Percentiles rank a stretch among this genome's conserved stretches.
Evolutionary conservation across 1,140 invertebrate genomes (phyloP).

Genomic region (Eriocheir sinensis): DNA sequence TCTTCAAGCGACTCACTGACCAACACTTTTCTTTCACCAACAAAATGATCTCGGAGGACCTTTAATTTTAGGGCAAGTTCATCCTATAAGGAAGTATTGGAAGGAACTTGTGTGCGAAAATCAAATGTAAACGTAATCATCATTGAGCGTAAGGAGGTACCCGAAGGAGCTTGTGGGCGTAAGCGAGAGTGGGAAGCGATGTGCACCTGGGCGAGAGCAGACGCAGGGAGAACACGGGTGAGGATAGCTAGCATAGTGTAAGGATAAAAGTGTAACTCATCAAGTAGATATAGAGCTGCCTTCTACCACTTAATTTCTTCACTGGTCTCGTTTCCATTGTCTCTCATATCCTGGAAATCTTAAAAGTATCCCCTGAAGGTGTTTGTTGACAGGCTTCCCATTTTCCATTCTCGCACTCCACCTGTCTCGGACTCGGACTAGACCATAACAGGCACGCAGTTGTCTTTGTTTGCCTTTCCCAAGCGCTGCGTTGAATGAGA

Average conservation of each 20-base stretch:
- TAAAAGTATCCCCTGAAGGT: neutral
- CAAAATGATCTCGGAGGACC: conserved; percentile 1
- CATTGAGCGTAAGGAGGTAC: too few relatives aligned
- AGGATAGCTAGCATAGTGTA: too few relatives aligned
- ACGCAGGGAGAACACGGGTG: too few relatives aligned
- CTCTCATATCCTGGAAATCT: conserved; percentile 24
- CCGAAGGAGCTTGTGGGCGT: too few relatives aligned
- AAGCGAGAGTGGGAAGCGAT: too few relatives aligned
- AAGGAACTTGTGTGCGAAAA: too few relatives aligned
- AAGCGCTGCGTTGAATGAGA: neutral
- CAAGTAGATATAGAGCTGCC: too few relatives aligned
- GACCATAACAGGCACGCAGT: neutral
- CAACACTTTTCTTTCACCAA: conserved; percentile 34
- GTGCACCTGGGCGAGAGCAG: too few relatives aligned
- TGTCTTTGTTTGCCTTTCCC: conserved; percentile 6
- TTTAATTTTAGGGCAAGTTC: neutral
- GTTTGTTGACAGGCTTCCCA: neutral
- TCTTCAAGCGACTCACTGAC: conserved; percentile 8
- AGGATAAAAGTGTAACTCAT: too few relatives aligned
- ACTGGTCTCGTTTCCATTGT: neutral
- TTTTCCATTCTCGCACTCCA: neutral
- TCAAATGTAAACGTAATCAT: too few relatives aligned
- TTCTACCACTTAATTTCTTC: neutral
- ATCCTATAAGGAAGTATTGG: too few relatives aligned
- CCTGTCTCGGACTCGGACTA: neutral